Evolutionary conservation across 2,113 vertebrate species (phyloP).

Genomic region (Ia io): DNA sequence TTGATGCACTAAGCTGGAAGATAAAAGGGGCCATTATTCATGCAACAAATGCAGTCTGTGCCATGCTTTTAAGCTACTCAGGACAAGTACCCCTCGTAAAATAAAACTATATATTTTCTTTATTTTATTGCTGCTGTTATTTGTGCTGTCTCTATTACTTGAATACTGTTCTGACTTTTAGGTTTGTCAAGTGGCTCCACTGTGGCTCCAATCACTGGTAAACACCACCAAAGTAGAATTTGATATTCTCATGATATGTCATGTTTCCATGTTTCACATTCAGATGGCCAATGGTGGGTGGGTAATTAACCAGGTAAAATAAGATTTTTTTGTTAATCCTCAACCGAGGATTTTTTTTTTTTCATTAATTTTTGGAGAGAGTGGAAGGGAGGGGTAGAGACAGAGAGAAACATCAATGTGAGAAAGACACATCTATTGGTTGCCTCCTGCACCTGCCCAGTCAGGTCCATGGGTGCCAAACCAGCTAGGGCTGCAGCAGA

Average conservation of each 20-base stretch:
- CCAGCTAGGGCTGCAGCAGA: too few relatives aligned
- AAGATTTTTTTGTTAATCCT: neutral
- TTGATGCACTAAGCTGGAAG: neutral
- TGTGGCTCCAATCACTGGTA: neutral
- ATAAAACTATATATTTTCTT: neutral
- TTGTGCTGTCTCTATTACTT: neutral
- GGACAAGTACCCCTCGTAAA: neutral
- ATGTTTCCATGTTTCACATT: neutral
- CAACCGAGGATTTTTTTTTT: too few relatives aligned
- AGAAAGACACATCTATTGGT: too few relatives aligned
- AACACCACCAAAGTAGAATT: neutral
- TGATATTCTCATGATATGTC: neutral
- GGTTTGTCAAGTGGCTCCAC: neutral
- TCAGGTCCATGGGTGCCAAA: too few relatives aligned
- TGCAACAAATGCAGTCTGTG: neutral
- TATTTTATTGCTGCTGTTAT: neutral
- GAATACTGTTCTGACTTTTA: neutral
- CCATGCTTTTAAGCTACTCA: neutral
- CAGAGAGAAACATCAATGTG: too few relatives aligned
- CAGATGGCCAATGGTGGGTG: neutral
- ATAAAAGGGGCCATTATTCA: conserved; percentile 3
- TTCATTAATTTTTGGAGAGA: too few relatives aligned
- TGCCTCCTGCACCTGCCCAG: too few relatives aligned
- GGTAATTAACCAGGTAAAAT: neutral
- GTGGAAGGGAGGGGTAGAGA: too few relatives aligned